Evolutionary conservation across 1,140 invertebrate genomes (phyloP).

Genomic region (Sarcophaga bullata): DNA sequence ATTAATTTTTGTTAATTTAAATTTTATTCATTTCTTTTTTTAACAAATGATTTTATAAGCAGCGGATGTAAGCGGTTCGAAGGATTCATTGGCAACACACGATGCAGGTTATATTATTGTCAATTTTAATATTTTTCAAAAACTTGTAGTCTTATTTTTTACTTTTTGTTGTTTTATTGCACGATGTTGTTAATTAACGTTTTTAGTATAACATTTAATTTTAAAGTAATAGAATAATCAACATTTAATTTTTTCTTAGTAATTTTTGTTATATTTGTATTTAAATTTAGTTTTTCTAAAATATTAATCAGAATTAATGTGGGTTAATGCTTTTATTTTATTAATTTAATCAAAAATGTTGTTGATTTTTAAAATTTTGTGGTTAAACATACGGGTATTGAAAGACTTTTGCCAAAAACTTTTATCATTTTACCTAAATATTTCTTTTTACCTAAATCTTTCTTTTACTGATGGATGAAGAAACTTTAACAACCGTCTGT

Average conservation of each 20-base stretch:
- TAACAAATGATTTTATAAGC: slow-evolving; percentile 65
- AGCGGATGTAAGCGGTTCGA: slow-evolving; percentile 81
- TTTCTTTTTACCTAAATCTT: too few species aligned
- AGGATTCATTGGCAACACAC: slow-evolving; percentile 79
- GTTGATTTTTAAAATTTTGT: too few species aligned
- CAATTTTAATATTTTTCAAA: slow-evolving; percentile 24
- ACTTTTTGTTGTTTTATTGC: slow-evolving; percentile 12
- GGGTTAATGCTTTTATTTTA: too few species aligned
- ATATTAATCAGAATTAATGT: neutral
- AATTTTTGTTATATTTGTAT: neutral
- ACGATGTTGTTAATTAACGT: neutral
- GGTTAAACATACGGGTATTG: too few species aligned
- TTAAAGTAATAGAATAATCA: slow-evolving; percentile 5
- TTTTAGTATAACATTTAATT: slow-evolving; percentile 12
- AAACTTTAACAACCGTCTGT: too few species aligned
- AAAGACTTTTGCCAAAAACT: too few species aligned
- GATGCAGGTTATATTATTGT: slow-evolving; percentile 73
- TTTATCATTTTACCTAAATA: too few species aligned
- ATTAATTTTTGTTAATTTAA: slow-evolving; percentile 50
- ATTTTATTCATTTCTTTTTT: slow-evolving; percentile 50
- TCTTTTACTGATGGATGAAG: too few species aligned
- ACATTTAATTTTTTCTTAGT: neutral
- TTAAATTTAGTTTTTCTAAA: neutral
- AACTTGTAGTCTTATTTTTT: slow-evolving; percentile 19
- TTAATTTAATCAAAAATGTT: too few species aligned